Base-by-base conservation (phyloP, 2,888 invertebrate genomes). In the Drosophila sordidula region DNA sequence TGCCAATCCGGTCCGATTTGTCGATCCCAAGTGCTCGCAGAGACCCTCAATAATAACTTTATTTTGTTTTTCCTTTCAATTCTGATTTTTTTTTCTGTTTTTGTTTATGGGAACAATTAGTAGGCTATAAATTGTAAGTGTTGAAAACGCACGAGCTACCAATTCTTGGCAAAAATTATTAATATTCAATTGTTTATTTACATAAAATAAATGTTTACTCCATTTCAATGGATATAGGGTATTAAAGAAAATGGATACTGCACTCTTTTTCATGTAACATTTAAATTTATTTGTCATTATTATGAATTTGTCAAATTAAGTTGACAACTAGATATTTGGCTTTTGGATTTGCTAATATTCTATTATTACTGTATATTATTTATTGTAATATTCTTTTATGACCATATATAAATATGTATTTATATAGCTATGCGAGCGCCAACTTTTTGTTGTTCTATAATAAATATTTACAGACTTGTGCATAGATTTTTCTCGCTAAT, bases 61-160 rank as follows among this genome's bases (percentile, higher is more conserved):
- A n/a, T 16, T 39, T 14, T 32, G 14, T 62, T 11, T 25, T 36
- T 9, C 4, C 36, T 38, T 1, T 8, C 18, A 18, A 18, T 29
- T 38, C 16, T 14, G 38, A 12, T 41, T 26, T 26, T 6, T 26
- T 29, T 29, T 29, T 26, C 41, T 26, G 12, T 12, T 56, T 70
- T 75, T 74, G 76, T 76, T 76, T 82, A 82, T 73, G 26, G 65
- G 36, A 50, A 36, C 51, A 78, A 72, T 84, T 78, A 78, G 78
- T 64, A 29, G 46, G 51, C 63, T 57, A 78, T 81, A 70, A 70
- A 78, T 66, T 70, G 49, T 36, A 49, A 64, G 26, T 49, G 55
- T 41, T 26, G 41, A 29, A 50, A 61, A 16, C 62, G 56, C 44
- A 63, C 14, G 36, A 42, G 34, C 34, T 41, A 22, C 22, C 41